Evolutionary conservation across 2,113 vertebrate genomes (phyloP).

Genomic region (Potamarius usumacintae): DNA sequence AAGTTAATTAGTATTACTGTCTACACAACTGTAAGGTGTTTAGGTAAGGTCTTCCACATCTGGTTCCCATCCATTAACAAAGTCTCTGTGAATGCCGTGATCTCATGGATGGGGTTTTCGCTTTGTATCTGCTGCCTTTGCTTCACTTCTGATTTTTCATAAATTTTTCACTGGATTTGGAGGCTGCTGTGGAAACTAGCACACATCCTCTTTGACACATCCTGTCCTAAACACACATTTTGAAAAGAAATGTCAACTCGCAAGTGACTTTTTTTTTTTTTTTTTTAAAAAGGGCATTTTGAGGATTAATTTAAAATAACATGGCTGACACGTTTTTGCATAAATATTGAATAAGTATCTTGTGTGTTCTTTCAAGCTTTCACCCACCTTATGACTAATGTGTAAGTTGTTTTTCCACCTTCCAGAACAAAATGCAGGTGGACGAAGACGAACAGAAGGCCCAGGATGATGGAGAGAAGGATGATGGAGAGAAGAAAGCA

Average conservation of each 20-base stretch:
- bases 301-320: not conserved
- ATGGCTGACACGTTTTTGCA: not conserved
- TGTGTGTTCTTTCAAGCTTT: not conserved
- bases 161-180: not conserved
- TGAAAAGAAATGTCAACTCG: not conserved
- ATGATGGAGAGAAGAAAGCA: slow-evolving; percentile 79
- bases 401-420: not conserved
- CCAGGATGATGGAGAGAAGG: slow-evolving; percentile 77
- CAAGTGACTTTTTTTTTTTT: too few relatives aligned
- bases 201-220: not conserved
- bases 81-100: not conserved
- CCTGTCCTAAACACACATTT: not conserved
- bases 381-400: not conserved
- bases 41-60: too few relatives aligned
- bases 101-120: not conserved
- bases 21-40: too few relatives aligned
- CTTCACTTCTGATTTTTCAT: not conserved
- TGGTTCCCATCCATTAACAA: not conserved
- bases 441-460: slow-evolving; percentile 85
- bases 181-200: not conserved
- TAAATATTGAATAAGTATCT: not conserved
- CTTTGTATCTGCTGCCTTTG: not conserved
- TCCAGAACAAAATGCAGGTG: slow-evolving; percentile 90
- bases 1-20: too few relatives aligned
- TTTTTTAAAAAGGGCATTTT: too few relatives aligned